Evolutionary conservation across 2,797 vertebrate species (phyloP).

Genomic region (Tragelaphus oryx): DNA sequence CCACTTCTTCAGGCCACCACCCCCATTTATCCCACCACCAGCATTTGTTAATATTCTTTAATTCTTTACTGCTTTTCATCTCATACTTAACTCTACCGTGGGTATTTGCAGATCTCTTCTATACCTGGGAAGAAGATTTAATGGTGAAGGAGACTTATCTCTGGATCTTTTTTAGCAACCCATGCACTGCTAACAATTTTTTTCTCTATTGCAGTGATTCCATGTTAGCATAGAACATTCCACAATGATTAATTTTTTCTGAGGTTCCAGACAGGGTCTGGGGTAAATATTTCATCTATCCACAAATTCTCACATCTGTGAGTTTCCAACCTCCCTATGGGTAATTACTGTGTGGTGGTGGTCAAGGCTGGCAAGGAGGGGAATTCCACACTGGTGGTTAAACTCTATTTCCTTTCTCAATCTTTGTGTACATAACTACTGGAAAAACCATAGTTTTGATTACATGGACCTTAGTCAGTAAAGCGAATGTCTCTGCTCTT

Average conservation of each 20-base stretch:
- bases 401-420: not conserved
- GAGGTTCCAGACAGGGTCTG: not conserved
- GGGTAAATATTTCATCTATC: not conserved
- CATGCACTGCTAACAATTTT: not conserved
- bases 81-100: not conserved
- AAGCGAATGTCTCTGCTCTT: not conserved
- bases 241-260: not conserved
- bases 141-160: not conserved
- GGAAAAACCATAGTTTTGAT: not conserved
- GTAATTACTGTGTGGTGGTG: not conserved
- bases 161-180: not conserved
- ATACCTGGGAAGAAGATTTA: not conserved
- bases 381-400: not conserved
- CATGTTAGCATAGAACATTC: not conserved
- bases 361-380: not conserved
- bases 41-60: not conserved
- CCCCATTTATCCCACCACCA: not conserved
- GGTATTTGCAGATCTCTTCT: not conserved
- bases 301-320: not conserved
- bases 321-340: not conserved
- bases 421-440: accelerated
- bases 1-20: not conserved
- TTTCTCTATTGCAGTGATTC: not conserved
- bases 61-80: not conserved
- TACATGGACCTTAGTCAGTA: not conserved